Evolutionary conservation across 2,113 vertebrate genomes (phyloP).

Genomic region (Channa argus): DNA sequence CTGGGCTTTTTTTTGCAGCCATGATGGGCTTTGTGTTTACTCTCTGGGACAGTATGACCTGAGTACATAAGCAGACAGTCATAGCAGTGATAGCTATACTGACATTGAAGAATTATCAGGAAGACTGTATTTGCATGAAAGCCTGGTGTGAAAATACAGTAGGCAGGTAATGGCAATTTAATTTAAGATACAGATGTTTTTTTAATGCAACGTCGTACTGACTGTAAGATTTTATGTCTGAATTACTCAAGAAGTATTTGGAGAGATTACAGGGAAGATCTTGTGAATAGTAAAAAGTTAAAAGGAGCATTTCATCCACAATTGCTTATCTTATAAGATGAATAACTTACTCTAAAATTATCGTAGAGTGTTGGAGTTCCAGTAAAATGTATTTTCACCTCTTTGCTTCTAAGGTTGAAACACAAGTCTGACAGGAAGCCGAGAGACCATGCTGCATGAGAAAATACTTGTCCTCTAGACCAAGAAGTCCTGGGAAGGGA

Average conservation of each 20-base stretch:
- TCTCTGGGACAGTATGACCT: constrained; percentile 57
- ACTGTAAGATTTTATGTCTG: not conserved
- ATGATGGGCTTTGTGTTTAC: constrained; percentile 53
- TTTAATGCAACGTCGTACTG: not conserved
- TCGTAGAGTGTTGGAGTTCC: constrained; percentile 15
- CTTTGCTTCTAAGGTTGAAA: constrained; percentile 8
- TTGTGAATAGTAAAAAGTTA: not conserved
- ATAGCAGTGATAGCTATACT: constrained; percentile 28
- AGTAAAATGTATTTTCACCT: constrained; percentile 9
- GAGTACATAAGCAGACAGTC: constrained; percentile 56
- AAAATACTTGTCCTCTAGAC: too few species aligned
- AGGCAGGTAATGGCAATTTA: not conserved
- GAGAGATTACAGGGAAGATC: not conserved
- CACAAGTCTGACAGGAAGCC: not conserved
- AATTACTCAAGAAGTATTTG: not conserved
- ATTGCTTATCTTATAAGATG: not conserved
- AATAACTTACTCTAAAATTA: constrained; percentile 1
- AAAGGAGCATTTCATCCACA: not conserved
- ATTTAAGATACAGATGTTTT: not conserved
- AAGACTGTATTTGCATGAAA: not conserved
- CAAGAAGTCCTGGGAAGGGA: too few species aligned
- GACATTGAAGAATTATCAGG: constrained; percentile 9
- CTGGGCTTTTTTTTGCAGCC: constrained; percentile 39
- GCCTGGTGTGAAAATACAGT: not conserved
- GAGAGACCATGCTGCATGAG: too few species aligned